Base-by-base conservation (phyloP, 2,113 vertebrate genomes). In the Nicator chloris region DNA sequence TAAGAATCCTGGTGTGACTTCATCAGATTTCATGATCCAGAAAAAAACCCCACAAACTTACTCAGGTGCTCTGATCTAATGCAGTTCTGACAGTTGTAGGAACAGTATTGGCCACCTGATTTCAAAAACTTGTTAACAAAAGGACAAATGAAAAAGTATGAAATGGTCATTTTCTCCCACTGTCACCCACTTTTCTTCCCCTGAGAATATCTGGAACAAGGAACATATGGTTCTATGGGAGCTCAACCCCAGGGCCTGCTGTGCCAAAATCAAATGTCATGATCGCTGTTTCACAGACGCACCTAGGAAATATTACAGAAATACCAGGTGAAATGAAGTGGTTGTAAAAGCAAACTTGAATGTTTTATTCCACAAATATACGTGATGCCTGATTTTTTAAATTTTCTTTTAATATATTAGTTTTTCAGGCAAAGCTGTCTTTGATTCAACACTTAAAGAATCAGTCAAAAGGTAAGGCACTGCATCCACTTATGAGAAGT, bases 31-130 rank as follows among this genome's bases (percentile, higher is more conserved):
- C 49, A 72, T 3, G 11, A 91, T 44, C 24, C 8, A 8, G 24
- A 5, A 69, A 65, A 83, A 17, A 1, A 15, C 0, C 1, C 6
- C 24, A 53, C 9, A 45, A 56, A 30, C 18, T 54, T 64, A 64
- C 24, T 49, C 31, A 75, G 30, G 19, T 35, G 24, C 13, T 64
- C 39, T 60, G 18, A 33, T 37, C 22, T 69, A 54, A 56, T 19
- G 51, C 35, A n/a, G 35, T 80, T 75, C n/a, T 66, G 20, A 51
- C n/a, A 71, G 11, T 2, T 66, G n/a, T 26, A 72, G 13, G 13
- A 81, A 33, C 21, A 39, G n/a, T 42, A 39, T 26, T 26, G 72
- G n/a, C 10, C 42, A 81, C 23, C 6, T 28, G 18, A 68, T 39
- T 73, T 47, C 49, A 47, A 57, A 57, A 63, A 9, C 11, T 19